phyloP scores from a whole-genome alignment of 1,140 invertebrate genomes.

The Dreissena rostriformis region DNA sequence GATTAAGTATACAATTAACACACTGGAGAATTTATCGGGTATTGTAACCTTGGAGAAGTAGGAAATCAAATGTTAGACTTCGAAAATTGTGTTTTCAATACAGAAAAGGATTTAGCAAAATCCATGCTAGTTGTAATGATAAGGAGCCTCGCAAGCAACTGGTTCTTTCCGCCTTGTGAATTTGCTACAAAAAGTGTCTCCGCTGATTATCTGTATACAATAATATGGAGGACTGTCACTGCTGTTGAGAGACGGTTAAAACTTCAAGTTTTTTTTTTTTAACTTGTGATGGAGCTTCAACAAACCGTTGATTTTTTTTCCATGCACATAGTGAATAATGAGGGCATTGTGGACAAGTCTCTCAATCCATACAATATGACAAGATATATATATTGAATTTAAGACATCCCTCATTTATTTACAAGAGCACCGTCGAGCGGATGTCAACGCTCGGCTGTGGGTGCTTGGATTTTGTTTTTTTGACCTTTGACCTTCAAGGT shows the following conservation, averaged over 20 bases:
- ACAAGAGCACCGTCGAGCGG: too few relatives aligned
- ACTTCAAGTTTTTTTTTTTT: conserved; percentile 49
- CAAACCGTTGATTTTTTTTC: conserved; percentile 53
- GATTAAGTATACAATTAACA: conserved; percentile 61
- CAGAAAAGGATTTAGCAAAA: conserved; percentile 34
- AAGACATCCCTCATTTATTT: conserved; percentile 64
- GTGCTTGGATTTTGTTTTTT: too few relatives aligned
- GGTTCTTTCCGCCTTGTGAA: conserved; percentile 34
- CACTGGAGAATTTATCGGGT: conserved; percentile 58
- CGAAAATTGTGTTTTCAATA: conserved; percentile 15
- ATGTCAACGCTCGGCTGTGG: too few relatives aligned
- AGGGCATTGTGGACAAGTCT: conserved; percentile 32
- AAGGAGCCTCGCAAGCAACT: conserved; percentile 29
- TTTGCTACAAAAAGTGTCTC: conserved; percentile 56
- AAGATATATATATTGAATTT: conserved; percentile 59
- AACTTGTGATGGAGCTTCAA: conserved; percentile 62
- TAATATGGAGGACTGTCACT: conserved; percentile 57
- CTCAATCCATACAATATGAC: conserved; percentile 14
- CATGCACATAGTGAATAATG: conserved; percentile 34
- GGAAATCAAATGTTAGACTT: conserved; percentile 47
- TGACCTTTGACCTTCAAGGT: too few relatives aligned
- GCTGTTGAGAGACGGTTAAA: conserved; percentile 21
- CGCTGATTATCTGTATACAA: conserved; percentile 53
- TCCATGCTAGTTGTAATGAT: conserved; percentile 60
- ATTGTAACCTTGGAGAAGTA: conserved; percentile 31